Evolutionary conservation across 2,113 vertebrate genomes (phyloP).

Genomic region (Osmerus eperlanus): DNA sequence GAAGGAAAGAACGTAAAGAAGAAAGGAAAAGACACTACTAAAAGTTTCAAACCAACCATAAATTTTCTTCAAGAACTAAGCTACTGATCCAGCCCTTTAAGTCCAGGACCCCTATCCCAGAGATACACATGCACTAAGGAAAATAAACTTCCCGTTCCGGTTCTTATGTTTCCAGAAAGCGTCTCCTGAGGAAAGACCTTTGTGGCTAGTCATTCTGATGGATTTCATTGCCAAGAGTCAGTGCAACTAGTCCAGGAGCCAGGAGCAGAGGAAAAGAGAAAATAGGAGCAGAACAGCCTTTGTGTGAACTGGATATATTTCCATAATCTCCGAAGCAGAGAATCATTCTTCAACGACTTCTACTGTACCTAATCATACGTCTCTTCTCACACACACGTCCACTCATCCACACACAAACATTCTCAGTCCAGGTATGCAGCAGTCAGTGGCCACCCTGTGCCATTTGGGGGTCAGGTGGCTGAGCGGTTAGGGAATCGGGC

Average conservation of each 20-base stretch:
- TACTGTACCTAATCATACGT: too few species aligned
- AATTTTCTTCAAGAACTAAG: slow-evolving; percentile 39
- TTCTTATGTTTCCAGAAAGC: slow-evolving; percentile 48
- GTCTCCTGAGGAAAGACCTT: slow-evolving; percentile 49
- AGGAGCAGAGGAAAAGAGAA: slow-evolving; percentile 17
- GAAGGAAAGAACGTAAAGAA: background rate
- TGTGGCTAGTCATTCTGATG: slow-evolving; percentile 35
- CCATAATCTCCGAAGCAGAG: too few species aligned
- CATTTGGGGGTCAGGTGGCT: too few species aligned
- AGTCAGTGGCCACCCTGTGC: too few species aligned
- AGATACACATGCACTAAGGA: slow-evolving; percentile 63
- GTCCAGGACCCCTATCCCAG: slow-evolving; percentile 53
- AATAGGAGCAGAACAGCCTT: background rate
- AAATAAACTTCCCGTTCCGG: slow-evolving; percentile 68
- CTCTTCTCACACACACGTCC: too few species aligned
- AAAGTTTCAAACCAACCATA: slow-evolving; percentile 28
- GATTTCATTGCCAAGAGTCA: slow-evolving; percentile 26
- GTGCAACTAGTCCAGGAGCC: slow-evolving; percentile 24
- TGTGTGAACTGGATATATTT: too few species aligned
- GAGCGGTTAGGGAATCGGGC: too few species aligned
- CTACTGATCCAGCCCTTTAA: slow-evolving; percentile 37
- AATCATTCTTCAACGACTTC: too few species aligned
- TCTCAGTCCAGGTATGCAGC: too few species aligned
- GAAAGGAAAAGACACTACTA: background rate
- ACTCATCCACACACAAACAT: too few species aligned